phyloP scores from a whole-genome alignment of 2,888 invertebrate genomes.

The Poecilobothrus nobilitatus region DNA sequence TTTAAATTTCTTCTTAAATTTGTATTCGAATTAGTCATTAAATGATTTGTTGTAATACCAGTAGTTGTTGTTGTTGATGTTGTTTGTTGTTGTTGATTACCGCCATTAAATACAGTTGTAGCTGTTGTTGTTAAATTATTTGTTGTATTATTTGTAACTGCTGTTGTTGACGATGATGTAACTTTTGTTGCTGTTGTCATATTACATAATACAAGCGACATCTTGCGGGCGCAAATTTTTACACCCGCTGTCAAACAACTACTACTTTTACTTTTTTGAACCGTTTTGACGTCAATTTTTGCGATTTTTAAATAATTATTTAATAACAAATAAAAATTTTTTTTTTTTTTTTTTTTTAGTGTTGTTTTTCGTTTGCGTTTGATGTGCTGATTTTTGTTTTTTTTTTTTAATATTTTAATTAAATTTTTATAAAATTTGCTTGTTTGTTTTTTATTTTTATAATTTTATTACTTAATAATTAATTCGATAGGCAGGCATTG shows the following conservation, averaged over 20 bases:
- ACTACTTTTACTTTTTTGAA: constrained; percentile 20
- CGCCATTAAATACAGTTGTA: constrained; percentile 29
- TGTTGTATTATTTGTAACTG: constrained; percentile 28
- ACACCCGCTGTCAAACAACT: constrained; percentile 21
- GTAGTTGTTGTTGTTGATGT: constrained; percentile 22
- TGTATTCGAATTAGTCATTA: not conserved
- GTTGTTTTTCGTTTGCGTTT: not conserved
- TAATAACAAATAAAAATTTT: not conserved
- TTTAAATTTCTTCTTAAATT: constrained; percentile 10
- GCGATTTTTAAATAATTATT: constrained; percentile 13
- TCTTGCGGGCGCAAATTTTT: constrained; percentile 23
- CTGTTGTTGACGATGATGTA: constrained; percentile 12
- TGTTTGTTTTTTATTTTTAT: too few relatives aligned
- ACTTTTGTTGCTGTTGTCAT: constrained; percentile 25
- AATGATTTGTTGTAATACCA: constrained; percentile 20
- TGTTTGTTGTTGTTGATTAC: constrained; percentile 22
- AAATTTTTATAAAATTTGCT: not conserved
- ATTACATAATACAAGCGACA: constrained; percentile 36
- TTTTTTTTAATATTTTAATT: not conserved
- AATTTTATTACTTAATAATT: too few relatives aligned
- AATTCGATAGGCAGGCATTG: not conserved
- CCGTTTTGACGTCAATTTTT: constrained; percentile 21
- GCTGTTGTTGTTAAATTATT: constrained; percentile 15
- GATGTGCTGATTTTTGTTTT: not conserved
- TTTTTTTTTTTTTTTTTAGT: not conserved